Percentiles rank a stretch among this genome's conserved stretches.
phyloP scores from a whole-genome alignment of 2,888 invertebrate species.

The Cinara cedri region DNA sequence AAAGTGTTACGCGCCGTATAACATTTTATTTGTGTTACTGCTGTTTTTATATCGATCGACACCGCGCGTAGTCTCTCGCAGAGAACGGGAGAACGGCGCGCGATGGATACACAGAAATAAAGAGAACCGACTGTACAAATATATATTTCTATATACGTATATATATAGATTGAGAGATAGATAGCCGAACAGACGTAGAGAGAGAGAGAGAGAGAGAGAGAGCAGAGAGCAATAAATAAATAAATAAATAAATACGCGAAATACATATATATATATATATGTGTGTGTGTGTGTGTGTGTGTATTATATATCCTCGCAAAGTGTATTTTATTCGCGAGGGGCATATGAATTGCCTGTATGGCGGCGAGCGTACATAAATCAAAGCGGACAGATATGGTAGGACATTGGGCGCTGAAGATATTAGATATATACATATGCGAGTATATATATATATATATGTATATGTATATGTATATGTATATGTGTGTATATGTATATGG shows the following conservation, averaged over 20 bases:
- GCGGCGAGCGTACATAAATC: constrained; percentile 38
- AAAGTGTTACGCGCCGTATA: constrained; percentile 33
- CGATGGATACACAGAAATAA: background rate
- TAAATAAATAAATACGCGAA: constrained; percentile 48
- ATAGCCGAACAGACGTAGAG: background rate
- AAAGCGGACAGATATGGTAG: constrained; percentile 41
- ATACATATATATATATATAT: too few species aligned
- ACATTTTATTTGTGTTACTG: constrained; percentile 35
- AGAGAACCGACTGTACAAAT: background rate
- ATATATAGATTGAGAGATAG: background rate
- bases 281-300: too few species aligned
- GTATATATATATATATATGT: too few species aligned
- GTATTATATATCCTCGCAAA: constrained; percentile 47
- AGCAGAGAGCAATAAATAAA: constrained; percentile 24
- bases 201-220: background rate
- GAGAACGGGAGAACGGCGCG: background rate
- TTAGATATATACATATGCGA: constrained; percentile 13
- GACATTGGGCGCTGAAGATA: constrained; percentile 45
- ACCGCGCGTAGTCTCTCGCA: background rate
- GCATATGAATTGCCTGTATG: constrained; percentile 39
- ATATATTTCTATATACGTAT: background rate
- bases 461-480: constrained; percentile 23
- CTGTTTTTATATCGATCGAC: constrained; percentile 46
- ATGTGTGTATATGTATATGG: constrained; percentile 3
- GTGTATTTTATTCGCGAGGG: constrained; percentile 53